Conservation (phyloP, 64 coral and sea anemone species). For the Catalaphyllia jardinei region DNA sequence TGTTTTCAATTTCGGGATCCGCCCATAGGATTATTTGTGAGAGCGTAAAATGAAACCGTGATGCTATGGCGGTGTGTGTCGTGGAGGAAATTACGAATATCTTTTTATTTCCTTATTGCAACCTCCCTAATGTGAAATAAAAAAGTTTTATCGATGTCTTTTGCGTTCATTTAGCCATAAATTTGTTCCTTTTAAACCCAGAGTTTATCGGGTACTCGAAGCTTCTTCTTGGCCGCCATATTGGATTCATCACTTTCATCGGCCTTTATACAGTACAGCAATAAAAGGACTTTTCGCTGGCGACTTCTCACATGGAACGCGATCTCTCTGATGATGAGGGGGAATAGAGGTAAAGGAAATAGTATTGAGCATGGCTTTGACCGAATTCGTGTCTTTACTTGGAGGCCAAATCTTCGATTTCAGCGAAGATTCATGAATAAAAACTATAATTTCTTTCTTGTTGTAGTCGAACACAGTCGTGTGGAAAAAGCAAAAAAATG, state of each 20-base stretch:
- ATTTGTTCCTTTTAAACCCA: background rate
- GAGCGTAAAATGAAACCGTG: background rate
- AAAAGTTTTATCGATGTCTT: background rate
- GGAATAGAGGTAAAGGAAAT: too few relatives aligned
- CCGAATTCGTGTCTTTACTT: too few relatives aligned
- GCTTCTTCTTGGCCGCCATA: background rate
- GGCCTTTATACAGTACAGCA: background rate
- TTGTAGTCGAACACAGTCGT: background rate
- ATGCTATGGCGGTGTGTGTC: background rate
- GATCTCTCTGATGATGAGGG: too few relatives aligned
- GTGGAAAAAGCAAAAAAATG: background rate
- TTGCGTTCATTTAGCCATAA: background rate
- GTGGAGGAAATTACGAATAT: background rate
- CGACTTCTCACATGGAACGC: background rate
- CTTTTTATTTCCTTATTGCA: too few relatives aligned
- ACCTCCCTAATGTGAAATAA: too few relatives aligned
- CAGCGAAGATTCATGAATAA: too few relatives aligned
- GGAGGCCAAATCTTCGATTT: too few relatives aligned
- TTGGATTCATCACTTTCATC: background rate
- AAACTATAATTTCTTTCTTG: too few relatives aligned
- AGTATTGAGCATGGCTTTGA: too few relatives aligned
- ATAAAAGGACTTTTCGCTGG: background rate
- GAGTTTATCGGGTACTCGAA: background rate
- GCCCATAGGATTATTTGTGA: background rate
- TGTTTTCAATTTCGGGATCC: background rate